phyloP scores from a whole-genome alignment of 2,113 vertebrate genomes.

The Phaethornis superciliosus region DNA sequence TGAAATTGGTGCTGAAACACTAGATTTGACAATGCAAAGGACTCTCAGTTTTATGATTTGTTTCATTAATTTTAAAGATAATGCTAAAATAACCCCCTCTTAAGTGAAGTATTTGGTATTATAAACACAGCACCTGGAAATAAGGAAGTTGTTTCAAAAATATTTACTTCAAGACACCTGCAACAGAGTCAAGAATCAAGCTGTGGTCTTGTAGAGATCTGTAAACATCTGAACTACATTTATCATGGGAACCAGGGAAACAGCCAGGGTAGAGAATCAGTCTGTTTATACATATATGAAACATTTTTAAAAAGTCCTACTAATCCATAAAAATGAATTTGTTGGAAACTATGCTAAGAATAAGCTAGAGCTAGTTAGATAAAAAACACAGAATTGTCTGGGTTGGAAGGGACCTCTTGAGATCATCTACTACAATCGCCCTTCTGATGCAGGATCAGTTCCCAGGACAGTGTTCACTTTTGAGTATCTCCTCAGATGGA shows the following conservation, averaged over 20 bases:
- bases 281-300: not conserved
- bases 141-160: constrained; percentile 45
- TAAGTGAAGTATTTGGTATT: constrained; percentile 36
- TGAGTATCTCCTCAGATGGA: not conserved
- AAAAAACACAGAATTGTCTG: not conserved
- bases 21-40: constrained; percentile 31
- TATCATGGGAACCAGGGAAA: not conserved
- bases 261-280: not conserved
- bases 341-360: not conserved
- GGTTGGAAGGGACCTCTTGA: not conserved
- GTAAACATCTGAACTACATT: constrained; percentile 6
- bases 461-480: not conserved
- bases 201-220: not conserved
- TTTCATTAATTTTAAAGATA: constrained; percentile 36
- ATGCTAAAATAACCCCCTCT: constrained; percentile 34
- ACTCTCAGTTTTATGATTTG: constrained; percentile 47
- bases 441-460: not conserved
- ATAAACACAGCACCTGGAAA: constrained; percentile 43
- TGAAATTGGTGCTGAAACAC: constrained; percentile 57
- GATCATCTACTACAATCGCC: not conserved
- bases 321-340: not conserved
- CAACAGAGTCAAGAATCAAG: not conserved
- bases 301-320: not conserved
- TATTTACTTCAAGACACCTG: constrained; percentile 56
- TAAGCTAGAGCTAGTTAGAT: not conserved